phyloP scores from a whole-genome alignment of 2,888 invertebrate species.

The Tuberolachnus salignus region DNA sequence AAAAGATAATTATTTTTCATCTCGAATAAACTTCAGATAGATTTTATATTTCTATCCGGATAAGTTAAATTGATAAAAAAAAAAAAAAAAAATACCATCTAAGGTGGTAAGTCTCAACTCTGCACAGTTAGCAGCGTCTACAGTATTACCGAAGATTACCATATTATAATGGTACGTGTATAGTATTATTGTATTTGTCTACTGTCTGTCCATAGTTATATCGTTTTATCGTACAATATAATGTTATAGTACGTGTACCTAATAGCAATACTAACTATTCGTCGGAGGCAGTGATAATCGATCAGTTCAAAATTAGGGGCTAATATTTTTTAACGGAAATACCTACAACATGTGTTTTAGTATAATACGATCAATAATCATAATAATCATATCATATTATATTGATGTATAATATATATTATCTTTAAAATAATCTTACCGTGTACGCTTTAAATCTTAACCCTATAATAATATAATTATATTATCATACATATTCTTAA shows the following conservation, averaged over 20 bases:
- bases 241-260: too few relatives aligned
- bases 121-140: too few relatives aligned
- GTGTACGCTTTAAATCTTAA: conserved; percentile 19
- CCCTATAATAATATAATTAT: background rate
- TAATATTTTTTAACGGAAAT: background rate
- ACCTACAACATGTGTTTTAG: background rate
- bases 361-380: background rate
- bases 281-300: conserved; percentile 28
- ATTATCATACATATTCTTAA: background rate
- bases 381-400: background rate
- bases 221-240: conserved; percentile 13
- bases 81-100: too few relatives aligned
- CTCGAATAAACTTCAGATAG: too few relatives aligned
- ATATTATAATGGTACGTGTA: too few relatives aligned
- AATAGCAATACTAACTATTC: background rate
- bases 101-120: too few relatives aligned
- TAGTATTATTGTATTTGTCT: background rate
- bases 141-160: too few relatives aligned
- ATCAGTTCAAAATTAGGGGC: background rate
- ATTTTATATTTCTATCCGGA: too few relatives aligned
- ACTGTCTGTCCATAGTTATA: background rate
- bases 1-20: too few relatives aligned
- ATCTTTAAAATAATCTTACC: conserved; percentile 5
- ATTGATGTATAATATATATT: background rate
- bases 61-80: too few relatives aligned